Conservation (phyloP, 2,888 invertebrate genomes). For the Eucera pruinosa region DNA sequence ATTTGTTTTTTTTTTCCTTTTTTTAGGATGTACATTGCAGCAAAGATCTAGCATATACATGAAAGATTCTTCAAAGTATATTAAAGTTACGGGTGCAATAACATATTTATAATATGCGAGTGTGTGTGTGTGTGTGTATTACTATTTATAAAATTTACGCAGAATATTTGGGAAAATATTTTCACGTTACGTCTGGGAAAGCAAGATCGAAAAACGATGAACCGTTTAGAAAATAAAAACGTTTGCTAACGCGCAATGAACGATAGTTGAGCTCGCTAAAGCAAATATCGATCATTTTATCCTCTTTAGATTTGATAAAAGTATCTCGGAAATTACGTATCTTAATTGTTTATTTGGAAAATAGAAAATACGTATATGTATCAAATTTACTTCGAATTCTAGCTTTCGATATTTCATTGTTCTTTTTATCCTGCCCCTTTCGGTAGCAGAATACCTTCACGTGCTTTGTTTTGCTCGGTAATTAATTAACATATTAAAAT, state of each 20-base stretch:
- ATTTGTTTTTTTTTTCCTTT: too few relatives aligned
- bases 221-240: conserved; percentile 10
- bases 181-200: not conserved
- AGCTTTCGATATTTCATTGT: conserved; percentile 12
- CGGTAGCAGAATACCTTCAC: conserved; percentile 43
- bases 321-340: conserved; percentile 39
- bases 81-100: conserved; percentile 37
- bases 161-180: conserved; percentile 1
- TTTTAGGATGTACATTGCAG: conserved; percentile 28
- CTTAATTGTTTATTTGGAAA: conserved; percentile 15
- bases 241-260: conserved; percentile 1
- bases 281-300: conserved; percentile 29
- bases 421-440: conserved; percentile 14
- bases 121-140: not conserved
- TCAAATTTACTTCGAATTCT: conserved; percentile 45
- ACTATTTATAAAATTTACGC: conserved; percentile 28
- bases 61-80: conserved; percentile 42
- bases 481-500: conserved; percentile 44
- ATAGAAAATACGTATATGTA: conserved; percentile 35
- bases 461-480: conserved; percentile 11
- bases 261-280: conserved; percentile 3
- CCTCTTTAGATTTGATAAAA: conserved; percentile 23
- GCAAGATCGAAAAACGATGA: conserved; percentile 20
- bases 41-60: conserved; percentile 15
- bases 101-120: conserved; percentile 10